These are phyloP conservation scores for Aplysina aerophoba DNA, from an alignment of 37 sponge, comb jelly and placozoan species.

Conservation along the genomic window DNA sequence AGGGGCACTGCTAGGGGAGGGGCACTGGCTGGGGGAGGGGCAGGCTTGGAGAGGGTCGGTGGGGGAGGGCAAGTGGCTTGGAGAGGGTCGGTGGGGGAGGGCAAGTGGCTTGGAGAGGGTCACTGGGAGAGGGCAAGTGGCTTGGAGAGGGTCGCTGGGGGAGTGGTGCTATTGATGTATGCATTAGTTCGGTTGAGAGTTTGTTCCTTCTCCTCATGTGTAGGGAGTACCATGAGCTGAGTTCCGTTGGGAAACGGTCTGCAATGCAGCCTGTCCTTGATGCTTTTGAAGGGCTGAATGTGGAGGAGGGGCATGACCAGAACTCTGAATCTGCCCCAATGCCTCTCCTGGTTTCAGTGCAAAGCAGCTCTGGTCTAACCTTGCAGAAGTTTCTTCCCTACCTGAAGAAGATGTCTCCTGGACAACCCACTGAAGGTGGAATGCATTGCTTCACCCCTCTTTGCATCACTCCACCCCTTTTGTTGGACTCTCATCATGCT, in stretches of 20 bases:
- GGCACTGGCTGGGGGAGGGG: too few relatives aligned
- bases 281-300: too few relatives aligned
- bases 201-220: neutral
- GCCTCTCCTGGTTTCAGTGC: slow-evolving; percentile 29
- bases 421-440: slow-evolving; percentile 63
- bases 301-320: neutral
- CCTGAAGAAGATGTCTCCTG: slow-evolving; percentile 75
- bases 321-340: slow-evolving; percentile 1
- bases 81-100: too few relatives aligned
- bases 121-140: too few relatives aligned
- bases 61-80: too few relatives aligned
- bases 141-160: too few relatives aligned
- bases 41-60: too few relatives aligned
- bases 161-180: too few relatives aligned
- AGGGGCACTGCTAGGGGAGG: too few relatives aligned
- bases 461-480: neutral
- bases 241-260: neutral
- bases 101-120: too few relatives aligned
- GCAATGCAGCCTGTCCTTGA: slow-evolving; percentile 2
- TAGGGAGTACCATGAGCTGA: slow-evolving; percentile 1
- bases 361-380: slow-evolving; percentile 20
- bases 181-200: too few relatives aligned
- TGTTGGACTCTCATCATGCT: neutral
- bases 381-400: slow-evolving; percentile 71
- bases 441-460: neutral